Evolutionary conservation across 2,888 invertebrate species (phyloP).

Genomic region (Apotomis turbidana): DNA sequence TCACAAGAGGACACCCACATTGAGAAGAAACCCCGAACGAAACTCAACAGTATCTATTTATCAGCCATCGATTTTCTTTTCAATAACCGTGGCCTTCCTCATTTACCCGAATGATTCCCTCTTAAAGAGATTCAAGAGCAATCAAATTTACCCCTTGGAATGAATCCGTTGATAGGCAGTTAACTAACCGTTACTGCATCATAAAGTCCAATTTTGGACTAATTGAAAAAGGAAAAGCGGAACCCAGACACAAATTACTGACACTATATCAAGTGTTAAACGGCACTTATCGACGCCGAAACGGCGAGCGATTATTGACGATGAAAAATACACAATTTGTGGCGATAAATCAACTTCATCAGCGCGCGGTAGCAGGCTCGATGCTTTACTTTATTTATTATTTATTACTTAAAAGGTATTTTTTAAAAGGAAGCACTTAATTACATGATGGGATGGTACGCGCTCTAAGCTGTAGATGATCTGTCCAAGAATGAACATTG

Average conservation of each 20-base stretch:
- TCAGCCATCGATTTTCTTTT: background rate
- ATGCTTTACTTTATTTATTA: conserved; percentile 72
- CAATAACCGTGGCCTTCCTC: background rate
- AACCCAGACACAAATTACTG: conserved; percentile 78
- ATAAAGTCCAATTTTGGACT: conserved; percentile 75
- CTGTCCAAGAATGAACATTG: no score
- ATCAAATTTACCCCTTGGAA: conserved; percentile 41
- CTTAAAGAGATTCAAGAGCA: background rate
- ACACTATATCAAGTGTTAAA: conserved; percentile 84
- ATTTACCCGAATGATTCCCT: background rate
- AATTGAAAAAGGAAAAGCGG: conserved; percentile 81
- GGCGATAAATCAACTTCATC: conserved; percentile 76
- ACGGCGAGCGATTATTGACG: conserved; percentile 73
- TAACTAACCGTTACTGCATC: conserved; percentile 65
- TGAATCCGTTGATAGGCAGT: conserved; percentile 55
- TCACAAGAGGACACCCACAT: no score
- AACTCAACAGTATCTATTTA: no score
- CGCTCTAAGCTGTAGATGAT: conserved; percentile 18
- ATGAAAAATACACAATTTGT: conserved; percentile 83
- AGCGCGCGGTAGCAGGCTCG: conserved; percentile 61
- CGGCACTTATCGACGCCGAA: conserved; percentile 80
- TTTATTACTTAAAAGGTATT: conserved; percentile 73
- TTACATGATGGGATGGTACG: conserved; percentile 52
- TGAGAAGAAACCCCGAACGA: no score
- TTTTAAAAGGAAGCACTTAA: conserved; percentile 66